Percentiles rank a stretch among this genome's conserved stretches.
Evolutionary conservation across 2,113 vertebrate genomes (phyloP).

Genomic region (Saguinus imperator): DNA sequence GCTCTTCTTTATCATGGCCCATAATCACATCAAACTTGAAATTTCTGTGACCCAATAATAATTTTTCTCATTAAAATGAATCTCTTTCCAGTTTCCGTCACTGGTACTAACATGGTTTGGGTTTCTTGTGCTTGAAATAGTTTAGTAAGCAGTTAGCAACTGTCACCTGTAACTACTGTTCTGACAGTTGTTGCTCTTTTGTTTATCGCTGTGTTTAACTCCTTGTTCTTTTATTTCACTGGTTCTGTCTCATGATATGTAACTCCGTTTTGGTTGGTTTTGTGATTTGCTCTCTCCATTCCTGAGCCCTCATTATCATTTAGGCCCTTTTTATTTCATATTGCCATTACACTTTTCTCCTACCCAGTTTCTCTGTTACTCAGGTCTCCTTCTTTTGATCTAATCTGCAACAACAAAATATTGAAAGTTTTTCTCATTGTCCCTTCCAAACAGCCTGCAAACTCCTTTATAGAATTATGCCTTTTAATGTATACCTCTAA

Average conservation of each 20-base stretch:
- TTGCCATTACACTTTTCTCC: background rate
- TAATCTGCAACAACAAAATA: background rate
- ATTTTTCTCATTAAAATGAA: background rate
- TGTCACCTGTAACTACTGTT: background rate
- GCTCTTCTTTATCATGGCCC: background rate
- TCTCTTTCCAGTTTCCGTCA: background rate
- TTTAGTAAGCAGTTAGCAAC: background rate
- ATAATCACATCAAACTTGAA: background rate
- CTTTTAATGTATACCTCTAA: background rate
- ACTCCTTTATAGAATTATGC: background rate
- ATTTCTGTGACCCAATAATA: background rate
- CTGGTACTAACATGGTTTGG: background rate
- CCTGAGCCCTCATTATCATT: background rate
- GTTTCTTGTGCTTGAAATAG: background rate
- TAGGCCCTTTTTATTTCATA: background rate
- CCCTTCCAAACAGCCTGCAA: background rate
- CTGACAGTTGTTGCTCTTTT: background rate
- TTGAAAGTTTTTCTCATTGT: background rate
- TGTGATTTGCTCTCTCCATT: background rate
- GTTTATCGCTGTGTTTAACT: background rate
- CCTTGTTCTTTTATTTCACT: background rate
- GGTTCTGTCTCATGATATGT: background rate
- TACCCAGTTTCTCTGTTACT: background rate
- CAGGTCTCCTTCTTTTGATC: background rate
- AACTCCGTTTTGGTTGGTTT: background rate